Base-by-base conservation (phyloP, 2,888 invertebrate genomes). In the Achlya flavicornis region DNA sequence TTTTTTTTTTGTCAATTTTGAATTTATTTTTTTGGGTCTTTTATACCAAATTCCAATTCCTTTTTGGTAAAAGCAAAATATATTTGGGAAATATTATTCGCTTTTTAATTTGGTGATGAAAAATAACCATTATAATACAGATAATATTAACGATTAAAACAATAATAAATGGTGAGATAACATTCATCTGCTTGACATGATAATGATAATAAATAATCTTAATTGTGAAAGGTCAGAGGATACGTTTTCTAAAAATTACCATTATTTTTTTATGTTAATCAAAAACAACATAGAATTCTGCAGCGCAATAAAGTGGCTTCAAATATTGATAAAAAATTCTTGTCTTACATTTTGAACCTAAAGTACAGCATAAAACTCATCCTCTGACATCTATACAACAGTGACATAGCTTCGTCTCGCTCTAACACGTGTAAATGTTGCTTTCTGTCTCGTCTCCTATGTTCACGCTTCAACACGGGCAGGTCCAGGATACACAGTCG, bases 391-490 rank as follows among this genome's bases (percentile, higher is more conserved):
- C 65, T 69, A 66, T 61, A 76, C n/a, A 65, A 66, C 66, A 68
- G 66, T 71, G 73, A 80, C 73, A 72, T 84, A 81, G 85, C 83
- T 84, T 83, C 77, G 82, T 91, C 87, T 81, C 78, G 92, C 92
- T 90, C 91, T 93, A 93, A 93, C 93, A 87, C 88, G 71, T 92
- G 91, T 92, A 93, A 87, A 90, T 90, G 92, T 93, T 83, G 92
- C 93, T 93, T 92, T 91, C 87, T 91, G 91, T 93, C 92, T 91
- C 90, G 89, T 87, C 26, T 84, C 85, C 64, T 77, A 78, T 85
- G 82, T 81, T 74, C 80, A 84, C 91, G 87, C 90, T 88, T 89
- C 86, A 80, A 73, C 83, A 78, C 80, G 78, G 79, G 84, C 89
- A 93, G 93, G 86, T 91, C 92, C 85, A 80, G 93, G 87, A 91